Evolutionary conservation across 2,113 vertebrate genomes (phyloP), one percentile per base, ranked within the genome.

Genomic region (Sorex fumeus): DNA sequence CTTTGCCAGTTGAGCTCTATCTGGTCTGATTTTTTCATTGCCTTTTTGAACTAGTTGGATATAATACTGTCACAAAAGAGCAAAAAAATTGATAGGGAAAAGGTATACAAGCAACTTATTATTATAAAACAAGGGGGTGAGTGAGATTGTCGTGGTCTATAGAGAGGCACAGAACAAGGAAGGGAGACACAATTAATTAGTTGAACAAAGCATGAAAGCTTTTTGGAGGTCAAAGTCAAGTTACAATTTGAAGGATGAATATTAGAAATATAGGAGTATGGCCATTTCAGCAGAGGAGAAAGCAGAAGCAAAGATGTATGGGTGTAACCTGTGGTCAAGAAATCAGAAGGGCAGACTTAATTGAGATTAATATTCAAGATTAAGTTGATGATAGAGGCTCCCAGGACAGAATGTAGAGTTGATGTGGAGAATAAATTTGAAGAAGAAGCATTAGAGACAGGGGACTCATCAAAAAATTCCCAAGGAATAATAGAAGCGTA

Each of bases 81-180:
- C 79, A 15, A 12, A 67, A 64, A n/a, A 40, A 36, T 30, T 43
- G 6, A 50, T 28, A 43, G 3, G 16, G 27, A 64, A 40, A 74
- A 80, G 32, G 34, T 21, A 66, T 13, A 53, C 43, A n/a, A 72
- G 84, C 84, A 81, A 60, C 0, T 67, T 16, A 27, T 76, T 18
- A 21, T 79, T 60, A 70, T 12, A 70, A 72, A 89, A 53, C 19
- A 78, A 53, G 30, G 6, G 7, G 53, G 84, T 78, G 28, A 71
- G 64, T 69, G 11, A 25, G 67, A 69, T n/a, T 60, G 2, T 36
- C 32, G 4, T 15, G 10, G 66, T 34, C n/a, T n/a, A 71, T 18
- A 8, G 6, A 64, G 1, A 32, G 30, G 1, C 28, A 8, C 32
- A 3, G 27, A 36, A 16, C 2, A 60, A 0, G 40, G 16, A 50